Conservation (phyloP, 2,797 vertebrate species). For the Phoebastria nigripes region DNA sequence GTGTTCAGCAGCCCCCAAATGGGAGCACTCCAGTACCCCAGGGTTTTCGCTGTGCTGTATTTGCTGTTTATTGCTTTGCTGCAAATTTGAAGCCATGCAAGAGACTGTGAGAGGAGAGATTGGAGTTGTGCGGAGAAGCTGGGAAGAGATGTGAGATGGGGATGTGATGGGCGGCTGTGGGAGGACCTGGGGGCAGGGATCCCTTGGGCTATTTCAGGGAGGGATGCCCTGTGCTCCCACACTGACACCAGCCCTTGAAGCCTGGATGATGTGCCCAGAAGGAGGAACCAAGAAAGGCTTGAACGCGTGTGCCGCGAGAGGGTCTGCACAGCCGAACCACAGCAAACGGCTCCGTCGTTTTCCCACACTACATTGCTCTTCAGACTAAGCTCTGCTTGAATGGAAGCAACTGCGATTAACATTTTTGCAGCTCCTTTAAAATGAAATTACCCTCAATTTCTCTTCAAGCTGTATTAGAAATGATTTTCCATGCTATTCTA, state of each 20-base stretch:
- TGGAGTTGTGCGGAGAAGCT: accelerated
- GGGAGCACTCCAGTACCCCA: not conserved
- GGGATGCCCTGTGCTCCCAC: not conserved
- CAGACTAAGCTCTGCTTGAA: not conserved
- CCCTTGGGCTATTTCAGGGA: not conserved
- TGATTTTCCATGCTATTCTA: not conserved
- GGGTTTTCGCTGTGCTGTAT: not conserved
- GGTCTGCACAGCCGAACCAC: not conserved
- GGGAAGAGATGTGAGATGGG: not conserved
- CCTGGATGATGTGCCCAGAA: not conserved
- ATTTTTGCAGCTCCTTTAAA: not conserved
- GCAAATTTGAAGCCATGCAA: not conserved
- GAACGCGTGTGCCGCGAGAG: accelerated
- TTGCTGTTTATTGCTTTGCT: not conserved
- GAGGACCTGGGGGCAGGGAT: not conserved
- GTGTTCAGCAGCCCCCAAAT: not conserved
- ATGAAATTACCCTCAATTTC: not conserved
- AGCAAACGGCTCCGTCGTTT: accelerated
- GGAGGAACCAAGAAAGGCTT: not conserved
- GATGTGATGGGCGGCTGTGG: not conserved
- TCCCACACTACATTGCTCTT: not conserved
- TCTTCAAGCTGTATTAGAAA: not conserved
- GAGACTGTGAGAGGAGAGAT: not conserved
- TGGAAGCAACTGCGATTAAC: not conserved
- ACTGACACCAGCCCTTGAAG: accelerated